Evolutionary conservation across 2,113 vertebrate genomes (phyloP).

Genomic region (Buteo buteo): DNA sequence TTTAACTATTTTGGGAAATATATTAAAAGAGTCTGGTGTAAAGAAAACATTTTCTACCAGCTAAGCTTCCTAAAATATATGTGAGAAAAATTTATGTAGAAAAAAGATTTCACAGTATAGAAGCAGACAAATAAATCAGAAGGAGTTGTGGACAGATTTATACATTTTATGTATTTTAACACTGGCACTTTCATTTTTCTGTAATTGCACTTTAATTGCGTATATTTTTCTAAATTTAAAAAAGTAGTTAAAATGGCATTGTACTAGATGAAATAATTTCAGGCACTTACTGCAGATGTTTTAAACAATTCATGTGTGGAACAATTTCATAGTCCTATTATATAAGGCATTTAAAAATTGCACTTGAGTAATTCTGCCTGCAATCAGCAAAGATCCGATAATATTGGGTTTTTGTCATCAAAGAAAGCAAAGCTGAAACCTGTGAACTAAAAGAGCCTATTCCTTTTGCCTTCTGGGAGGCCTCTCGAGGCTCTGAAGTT

Average conservation of each 20-base stretch:
- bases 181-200: conserved; percentile 61
- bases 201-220: conserved; percentile 75
- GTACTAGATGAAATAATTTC: conserved; percentile 50
- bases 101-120: neutral
- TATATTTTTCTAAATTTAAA: conserved; percentile 75
- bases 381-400: conserved; percentile 12
- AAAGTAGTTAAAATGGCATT: conserved; percentile 68
- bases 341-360: conserved; percentile 51
- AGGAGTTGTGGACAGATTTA: neutral
- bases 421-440: neutral
- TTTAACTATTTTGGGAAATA: conserved; percentile 34
- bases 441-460: neutral
- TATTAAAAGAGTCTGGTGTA: neutral
- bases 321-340: conserved; percentile 65
- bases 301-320: conserved; percentile 64
- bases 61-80: conserved; percentile 5
- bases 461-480: neutral
- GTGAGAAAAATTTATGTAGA: neutral
- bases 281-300: conserved; percentile 51
- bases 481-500: neutral
- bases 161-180: conserved; percentile 57
- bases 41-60: neutral
- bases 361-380: conserved; percentile 41
- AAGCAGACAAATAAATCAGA: conserved; percentile 12
- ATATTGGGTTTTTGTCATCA: neutral